A percentile compares a stretch with the other conserved stretches of the same genome.
These are phyloP conservation scores for Paedocypris sp. DNA, from an alignment of 2,113 vertebrate species.

Conservation along the genomic window DNA sequence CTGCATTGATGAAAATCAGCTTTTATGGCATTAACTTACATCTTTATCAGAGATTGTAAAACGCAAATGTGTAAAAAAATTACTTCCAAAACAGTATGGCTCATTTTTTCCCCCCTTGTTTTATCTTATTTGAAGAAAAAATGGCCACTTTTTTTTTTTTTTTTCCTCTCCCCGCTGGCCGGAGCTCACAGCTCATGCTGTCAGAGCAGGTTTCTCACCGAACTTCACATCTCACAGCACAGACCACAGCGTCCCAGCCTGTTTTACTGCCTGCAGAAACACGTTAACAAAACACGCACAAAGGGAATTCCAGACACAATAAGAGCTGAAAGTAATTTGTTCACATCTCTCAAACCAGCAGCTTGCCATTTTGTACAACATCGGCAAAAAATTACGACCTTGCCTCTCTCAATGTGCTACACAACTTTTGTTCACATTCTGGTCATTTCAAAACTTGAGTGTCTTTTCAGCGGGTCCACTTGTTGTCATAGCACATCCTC, in stretches of 20 bases:
- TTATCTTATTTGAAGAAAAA: too few species aligned
- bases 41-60: too few species aligned
- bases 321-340: constrained; percentile 28
- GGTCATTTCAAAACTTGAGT: too few species aligned
- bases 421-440: too few species aligned
- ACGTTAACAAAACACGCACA: constrained; percentile 19
- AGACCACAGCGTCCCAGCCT: background rate
- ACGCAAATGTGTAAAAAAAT: background rate
- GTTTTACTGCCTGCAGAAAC: background rate
- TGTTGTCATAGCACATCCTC: too few species aligned
- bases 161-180: background rate
- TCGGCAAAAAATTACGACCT: too few species aligned
- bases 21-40: too few species aligned
- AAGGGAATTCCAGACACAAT: constrained; percentile 13
- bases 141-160: background rate
- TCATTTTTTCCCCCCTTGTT: background rate
- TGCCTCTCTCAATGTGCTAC: too few species aligned
- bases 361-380: too few species aligned
- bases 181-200: constrained; percentile 1
- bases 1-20: too few species aligned
- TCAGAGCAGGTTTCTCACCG: background rate
- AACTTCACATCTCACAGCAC: constrained; percentile 7
- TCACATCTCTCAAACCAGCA: too few species aligned
- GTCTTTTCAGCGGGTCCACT: too few species aligned
- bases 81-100: constrained; percentile 6